Evolutionary conservation across 2,888 invertebrate genomes (phyloP).

Genomic region (Amiota mariae): DNA sequence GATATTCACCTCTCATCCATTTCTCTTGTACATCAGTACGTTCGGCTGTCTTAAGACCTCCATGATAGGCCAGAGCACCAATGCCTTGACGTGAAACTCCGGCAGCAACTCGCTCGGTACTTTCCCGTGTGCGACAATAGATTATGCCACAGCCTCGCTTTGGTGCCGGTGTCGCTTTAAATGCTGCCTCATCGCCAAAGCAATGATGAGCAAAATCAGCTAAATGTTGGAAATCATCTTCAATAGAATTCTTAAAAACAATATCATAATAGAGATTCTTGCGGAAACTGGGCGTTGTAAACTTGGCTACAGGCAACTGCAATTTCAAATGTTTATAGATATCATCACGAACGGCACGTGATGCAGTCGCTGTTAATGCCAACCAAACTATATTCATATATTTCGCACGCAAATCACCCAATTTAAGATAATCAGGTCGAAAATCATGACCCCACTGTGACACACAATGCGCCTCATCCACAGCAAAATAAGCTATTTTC

Average conservation of each 20-base stretch:
- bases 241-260: constrained; percentile 87
- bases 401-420: constrained; percentile 80
- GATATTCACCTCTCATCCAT: constrained; percentile 92
- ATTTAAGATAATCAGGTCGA: constrained; percentile 92
- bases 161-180: constrained; percentile 49
- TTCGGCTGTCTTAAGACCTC: constrained; percentile 84
- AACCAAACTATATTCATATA: constrained; percentile 86
- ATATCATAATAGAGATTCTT: constrained; percentile 96
- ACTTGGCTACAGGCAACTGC: constrained; percentile 80
- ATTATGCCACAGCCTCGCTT: constrained; percentile 86
- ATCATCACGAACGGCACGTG: constrained; percentile 85
- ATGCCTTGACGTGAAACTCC: constrained; percentile 83
- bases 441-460: constrained; percentile 99
- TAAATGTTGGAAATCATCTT: constrained; percentile 87
- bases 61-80: constrained; percentile 90
- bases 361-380: constrained; percentile 96
- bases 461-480: constrained; percentile 98
- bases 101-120: constrained; percentile 88
- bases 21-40: constrained; percentile 88
- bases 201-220: constrained; percentile 82
- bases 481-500: constrained; percentile 90
- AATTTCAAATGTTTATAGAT: constrained; percentile 83
- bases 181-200: constrained; percentile 74
- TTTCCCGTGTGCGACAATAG: constrained; percentile 94
- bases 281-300: constrained; percentile 91